Evolutionary conservation across 2,888 invertebrate genomes (phyloP), one percentile per base, ranked within the genome.

Genomic region (Thera britannica): DNA sequence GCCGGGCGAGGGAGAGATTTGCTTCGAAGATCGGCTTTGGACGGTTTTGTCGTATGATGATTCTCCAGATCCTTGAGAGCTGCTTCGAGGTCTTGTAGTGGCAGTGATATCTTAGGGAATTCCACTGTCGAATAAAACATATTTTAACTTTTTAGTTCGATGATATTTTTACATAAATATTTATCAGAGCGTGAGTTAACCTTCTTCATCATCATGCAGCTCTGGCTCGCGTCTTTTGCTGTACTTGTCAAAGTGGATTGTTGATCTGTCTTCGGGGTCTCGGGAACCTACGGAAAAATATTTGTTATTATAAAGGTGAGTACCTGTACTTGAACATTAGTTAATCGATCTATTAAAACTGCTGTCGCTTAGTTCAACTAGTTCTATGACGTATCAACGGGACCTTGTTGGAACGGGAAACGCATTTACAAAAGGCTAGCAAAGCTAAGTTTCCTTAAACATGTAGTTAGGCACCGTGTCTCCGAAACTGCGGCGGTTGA

Each of bases 41-140:
- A 83, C 0, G 81, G 72, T 12, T 77, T 72, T 81, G 90, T 84
- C 82, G 92, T 73, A 74, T 90, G 86, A 64, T 90, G 90, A 1
- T 84, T 83, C 2, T 93, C 92, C 34, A 93, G 75, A 46, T 93
- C 90, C 73, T 88, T 87, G 5, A 93, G 75, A 0, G 93, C 93
- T 8, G 92, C 90, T 71, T 90, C 90, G n/a, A 93, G 75, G 70
- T 94, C 93, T 84, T 90, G 89, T 3, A 93, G 73, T 0, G 93
- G 93, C 2, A 93, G 79, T 0, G 92, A 90, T 70, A 94, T 90
- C 75, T 88, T 92, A n/a, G 92, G 93, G 38, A 92, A 93, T 0
- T 89, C 87, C 46, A 85, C 93, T 91, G 84, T 2, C 49, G 11
- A 55, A 63, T 51, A 11, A 34, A 41, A 35, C 49, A 6, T 34